Base-by-base conservation (phyloP, 1,140 invertebrate species). In the Drosophila orena region DNA sequence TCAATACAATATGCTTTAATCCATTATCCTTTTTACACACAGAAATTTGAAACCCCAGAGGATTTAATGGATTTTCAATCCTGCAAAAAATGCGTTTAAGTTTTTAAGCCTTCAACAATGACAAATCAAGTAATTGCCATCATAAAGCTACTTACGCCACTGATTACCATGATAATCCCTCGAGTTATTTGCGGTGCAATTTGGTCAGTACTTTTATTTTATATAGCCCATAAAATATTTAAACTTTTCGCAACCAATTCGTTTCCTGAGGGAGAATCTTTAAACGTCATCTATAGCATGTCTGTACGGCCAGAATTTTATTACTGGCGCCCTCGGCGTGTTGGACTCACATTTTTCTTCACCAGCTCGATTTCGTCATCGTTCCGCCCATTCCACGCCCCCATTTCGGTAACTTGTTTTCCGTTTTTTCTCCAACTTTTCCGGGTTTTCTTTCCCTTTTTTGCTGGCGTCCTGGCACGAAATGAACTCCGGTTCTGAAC, bases 341-440 rank as follows among this genome's bases (percentile, higher is more conserved):
- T 54, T 24, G 38, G 22, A 54, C 30, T 71, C 22, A 47, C 65
- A 71, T 53, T 55, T 62, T 53, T 83, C 70, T 55, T 79, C 40
- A 46, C 35, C 62, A 61, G 52, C 79, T 79, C 77, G 77, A 89
- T 88, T 80, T 75, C 84, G 84, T 89, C 85, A 89, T 89, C 84
- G 69, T 77, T 77, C 59, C 44, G 71, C 37, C 69, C 54, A 72
- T 66, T 53, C 46, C 65, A 74, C 79, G 75, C 79, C 83, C 71
- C 61, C 70, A 40, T 73, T 74, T 81, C 56, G 50, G 34, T 37
- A n/a, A 35, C 22, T 68, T 53, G 66, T 54, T 59, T 37, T 50
- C 49, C 20, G 57, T 22, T 64, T 57, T 57, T 57, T 53, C 35
- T 37, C 12, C 43, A 38, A 37, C 56, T 70, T 62, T 64, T 50